Conservation (phyloP, 1,140 invertebrate species). For the Pristionchus pacificus region DNA sequence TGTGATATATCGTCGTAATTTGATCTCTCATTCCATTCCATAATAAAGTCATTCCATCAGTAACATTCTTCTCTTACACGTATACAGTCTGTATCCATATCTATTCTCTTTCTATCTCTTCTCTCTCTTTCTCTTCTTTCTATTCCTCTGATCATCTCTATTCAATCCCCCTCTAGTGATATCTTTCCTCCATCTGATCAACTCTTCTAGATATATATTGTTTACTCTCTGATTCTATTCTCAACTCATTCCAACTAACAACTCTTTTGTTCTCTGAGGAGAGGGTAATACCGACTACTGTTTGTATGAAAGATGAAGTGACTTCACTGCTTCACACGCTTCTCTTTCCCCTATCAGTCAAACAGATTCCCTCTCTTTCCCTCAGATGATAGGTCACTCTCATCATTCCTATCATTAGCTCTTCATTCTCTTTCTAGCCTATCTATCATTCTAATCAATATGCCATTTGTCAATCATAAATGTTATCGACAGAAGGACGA, state of each 20-base stretch:
- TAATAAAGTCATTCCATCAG: neutral
- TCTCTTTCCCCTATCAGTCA: no score
- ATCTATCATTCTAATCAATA: no score
- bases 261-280: no score
- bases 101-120: neutral
- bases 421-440: no score
- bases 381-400: neutral
- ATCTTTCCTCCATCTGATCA: no score
- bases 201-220: no score
- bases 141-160: neutral
- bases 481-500: neutral
- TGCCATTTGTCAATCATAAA: no score
- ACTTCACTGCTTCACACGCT: no score
- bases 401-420: neutral
- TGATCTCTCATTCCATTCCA: neutral
- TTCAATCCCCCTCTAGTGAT: no score
- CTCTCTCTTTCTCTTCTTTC: neutral
- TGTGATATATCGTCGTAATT: neutral
- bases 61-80: neutral
- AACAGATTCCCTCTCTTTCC: neutral
- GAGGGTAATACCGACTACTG: no score
- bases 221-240: neutral
- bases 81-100: no score
- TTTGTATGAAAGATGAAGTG: no score
- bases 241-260: neutral